Conservation (phyloP, 1,140 invertebrate genomes). For the Radopholus similis region DNA sequence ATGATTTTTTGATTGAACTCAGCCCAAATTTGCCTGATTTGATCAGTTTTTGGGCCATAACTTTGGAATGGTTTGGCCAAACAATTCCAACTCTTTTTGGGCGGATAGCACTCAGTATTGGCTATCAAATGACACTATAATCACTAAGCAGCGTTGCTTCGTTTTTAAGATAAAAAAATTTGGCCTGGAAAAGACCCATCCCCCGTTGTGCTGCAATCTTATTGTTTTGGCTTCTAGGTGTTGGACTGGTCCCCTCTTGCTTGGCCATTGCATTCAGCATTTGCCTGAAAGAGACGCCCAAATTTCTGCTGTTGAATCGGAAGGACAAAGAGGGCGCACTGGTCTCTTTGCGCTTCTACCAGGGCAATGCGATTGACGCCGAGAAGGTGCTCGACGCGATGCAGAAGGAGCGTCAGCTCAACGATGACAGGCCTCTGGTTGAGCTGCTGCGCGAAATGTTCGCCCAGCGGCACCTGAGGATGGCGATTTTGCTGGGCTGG, state of each 20-base stretch:
- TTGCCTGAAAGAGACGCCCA: conserved; percentile 42
- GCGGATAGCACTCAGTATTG: too few relatives aligned
- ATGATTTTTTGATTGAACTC: too few relatives aligned
- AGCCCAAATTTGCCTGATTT: not conserved
- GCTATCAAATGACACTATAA: too few relatives aligned
- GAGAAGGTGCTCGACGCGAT: conserved; percentile 29
- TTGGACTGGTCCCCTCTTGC: conserved; percentile 29
- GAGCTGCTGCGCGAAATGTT: conserved; percentile 23
- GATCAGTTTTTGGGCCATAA: not conserved
- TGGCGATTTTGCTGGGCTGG: conserved; percentile 32
- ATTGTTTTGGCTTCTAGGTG: conserved; percentile 17
- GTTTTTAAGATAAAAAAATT: too few relatives aligned
- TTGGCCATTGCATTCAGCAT: conserved; percentile 28
- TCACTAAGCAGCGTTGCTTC: too few relatives aligned
- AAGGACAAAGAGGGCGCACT: conserved; percentile 31
- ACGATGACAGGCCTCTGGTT: conserved; percentile 4
- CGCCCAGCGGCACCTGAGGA: conserved; percentile 28
- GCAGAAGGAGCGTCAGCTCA: conserved; percentile 29
- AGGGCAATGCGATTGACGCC: conserved; percentile 28
- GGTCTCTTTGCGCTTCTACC: conserved; percentile 34
- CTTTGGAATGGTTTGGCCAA: not conserved
- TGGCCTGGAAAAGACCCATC: too few relatives aligned
- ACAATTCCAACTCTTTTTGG: not conserved
- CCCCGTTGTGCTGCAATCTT: too few relatives aligned
- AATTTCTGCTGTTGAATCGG: conserved; percentile 40